Base-by-base conservation (phyloP, 2,888 invertebrate species). In the Lycophotia porphyrea region DNA sequence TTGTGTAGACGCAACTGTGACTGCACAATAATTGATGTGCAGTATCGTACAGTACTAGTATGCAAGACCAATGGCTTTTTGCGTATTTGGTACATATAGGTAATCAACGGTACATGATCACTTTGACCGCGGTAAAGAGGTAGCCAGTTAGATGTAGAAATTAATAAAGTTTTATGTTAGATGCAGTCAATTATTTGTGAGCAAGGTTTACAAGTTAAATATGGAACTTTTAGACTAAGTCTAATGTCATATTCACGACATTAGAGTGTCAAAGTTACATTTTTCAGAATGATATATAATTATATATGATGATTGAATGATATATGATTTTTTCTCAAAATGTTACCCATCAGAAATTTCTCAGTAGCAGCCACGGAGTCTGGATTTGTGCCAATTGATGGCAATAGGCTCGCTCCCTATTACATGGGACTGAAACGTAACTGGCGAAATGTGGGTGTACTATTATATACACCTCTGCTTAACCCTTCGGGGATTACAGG, bases 1-100 rank as follows among this genome's bases (percentile, higher is more conserved):
- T 52, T 42, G n/a, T 49, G 31, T 63, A n/a, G 5, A 72, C 31
- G 15, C 52, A 69, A 55, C 74, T 74, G 60, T 81, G 60, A 69
- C 65, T 70, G 52, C 34, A 49, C 47, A 63, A 24, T 76, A 76
- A 80, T 78, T 84, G 31, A 58, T 52, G 68, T 73, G 69, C 18
- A 64, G 47, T 61, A 64, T 39, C 18, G 39, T 63, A 63, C n/a
- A 15, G 42, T 70, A 31, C 44, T 21, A 52, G 5, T 63, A 47
- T 55, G 71, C 74, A 77, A 76, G 66, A 71, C 80, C 67, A 85
- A 81, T 85, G 76, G 80, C 64, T 83, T 67, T 81, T 80, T 74
- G 63, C 81, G 49, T 63, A 63, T 82, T 70, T 64, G 65, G 69
- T 77, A 76, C 80, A 61, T 36, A 78, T 79, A 61, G n/a, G 36